A percentile compares a stretch with the other conserved stretches of the same genome.
Conservation (phyloP, 2,888 invertebrate genomes). For the Calliphora vomitoria region DNA sequence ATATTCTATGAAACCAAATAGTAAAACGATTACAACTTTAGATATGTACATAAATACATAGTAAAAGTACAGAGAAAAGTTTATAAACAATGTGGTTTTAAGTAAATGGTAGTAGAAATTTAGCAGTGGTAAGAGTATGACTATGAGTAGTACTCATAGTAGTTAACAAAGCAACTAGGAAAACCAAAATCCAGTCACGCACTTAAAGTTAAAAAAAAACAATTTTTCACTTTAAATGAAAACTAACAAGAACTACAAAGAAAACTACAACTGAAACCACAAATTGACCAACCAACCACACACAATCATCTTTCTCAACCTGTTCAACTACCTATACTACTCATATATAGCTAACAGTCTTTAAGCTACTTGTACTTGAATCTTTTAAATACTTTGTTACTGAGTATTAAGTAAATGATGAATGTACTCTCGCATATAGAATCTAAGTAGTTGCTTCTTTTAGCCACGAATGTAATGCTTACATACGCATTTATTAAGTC, state of each 20-base stretch:
- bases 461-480: neutral
- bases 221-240: conserved; percentile 31
- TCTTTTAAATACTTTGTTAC: neutral
- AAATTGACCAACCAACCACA: conserved; percentile 24
- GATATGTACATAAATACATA: too few relatives aligned
- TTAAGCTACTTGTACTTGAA: neutral
- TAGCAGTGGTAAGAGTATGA: neutral
- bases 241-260: neutral
- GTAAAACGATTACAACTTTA: too few relatives aligned
- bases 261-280: neutral
- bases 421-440: conserved; percentile 25
- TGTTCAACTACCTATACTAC: neutral
- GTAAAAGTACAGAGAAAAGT: neutral
- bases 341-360: neutral
- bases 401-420: neutral
- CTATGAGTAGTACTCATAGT: neutral
- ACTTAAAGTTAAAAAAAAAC: conserved; percentile 18
- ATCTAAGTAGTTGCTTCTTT: neutral
- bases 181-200: conserved; percentile 38
- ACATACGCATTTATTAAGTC: conserved; percentile 41
- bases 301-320: neutral
- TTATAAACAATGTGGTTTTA: conserved; percentile 28
- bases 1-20: conserved; percentile 16
- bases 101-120: conserved; percentile 7
- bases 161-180: too few relatives aligned